Conservation (phyloP, 2,797 vertebrate species). For the Pogoniulus pusillus region DNA sequence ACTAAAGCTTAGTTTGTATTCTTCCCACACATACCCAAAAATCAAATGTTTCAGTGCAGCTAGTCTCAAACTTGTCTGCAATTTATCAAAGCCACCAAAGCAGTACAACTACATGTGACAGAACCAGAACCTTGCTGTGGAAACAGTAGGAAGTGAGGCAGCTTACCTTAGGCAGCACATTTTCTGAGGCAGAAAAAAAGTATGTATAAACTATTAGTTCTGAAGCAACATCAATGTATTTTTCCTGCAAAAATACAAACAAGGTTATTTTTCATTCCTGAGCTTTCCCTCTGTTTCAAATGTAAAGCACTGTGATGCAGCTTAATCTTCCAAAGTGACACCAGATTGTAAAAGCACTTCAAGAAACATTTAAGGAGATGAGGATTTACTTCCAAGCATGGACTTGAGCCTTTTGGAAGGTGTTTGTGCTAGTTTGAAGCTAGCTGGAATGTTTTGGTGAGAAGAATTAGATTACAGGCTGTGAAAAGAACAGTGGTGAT, state of each 20-base stretch:
- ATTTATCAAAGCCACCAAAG: not conserved
- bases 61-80: not conserved
- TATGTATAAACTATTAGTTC: conserved; percentile 89
- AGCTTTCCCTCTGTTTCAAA: not conserved
- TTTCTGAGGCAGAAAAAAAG: conserved; percentile 90
- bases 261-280: not conserved
- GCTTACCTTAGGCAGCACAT: conserved; percentile 88
- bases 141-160: not conserved
- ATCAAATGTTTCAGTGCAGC: not conserved
- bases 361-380: accelerated
- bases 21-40: not conserved
- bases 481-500: too few relatives aligned
- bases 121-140: not conserved
- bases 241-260: conserved; percentile 80
- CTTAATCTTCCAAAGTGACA: not conserved
- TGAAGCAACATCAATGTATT: conserved; percentile 88
- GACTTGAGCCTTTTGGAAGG: not conserved
- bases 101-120: not conserved
- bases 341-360: not conserved
- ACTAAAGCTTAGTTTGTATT: not conserved
- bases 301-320: not conserved
- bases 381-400: not conserved
- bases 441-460: too few relatives aligned
- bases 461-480: too few relatives aligned
- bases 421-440: too few relatives aligned